Evolutionary conservation across 2,888 invertebrate genomes (phyloP), one percentile per base, ranked within the genome.

Genomic region (Rhimphoctona megacephalus): DNA sequence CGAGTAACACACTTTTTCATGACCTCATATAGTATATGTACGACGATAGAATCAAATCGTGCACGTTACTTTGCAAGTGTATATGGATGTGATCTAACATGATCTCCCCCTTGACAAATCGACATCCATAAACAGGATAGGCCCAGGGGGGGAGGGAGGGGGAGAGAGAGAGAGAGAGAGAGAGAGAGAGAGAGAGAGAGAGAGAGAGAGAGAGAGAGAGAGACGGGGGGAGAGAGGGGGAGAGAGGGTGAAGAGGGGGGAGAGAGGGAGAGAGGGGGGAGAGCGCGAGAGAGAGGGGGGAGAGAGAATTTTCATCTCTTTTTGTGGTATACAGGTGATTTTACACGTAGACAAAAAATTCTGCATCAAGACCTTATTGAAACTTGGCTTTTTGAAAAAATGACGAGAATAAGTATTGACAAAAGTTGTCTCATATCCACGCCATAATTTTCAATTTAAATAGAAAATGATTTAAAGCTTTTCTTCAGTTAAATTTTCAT

Each of bases 61-160:
- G 61, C 64, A 39, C 54, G 39, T 73, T 57, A 79, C 8, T 74
- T 64, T 57, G 46, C 49, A 83, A 70, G 30, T 74, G 69, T 61
- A 25, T 39, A 64, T 52, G 78, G 72, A 36, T 76, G 73, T 77
- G 5, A 36, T 76, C 79, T 33, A 66, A 66, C 64, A 83, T 74
- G 81, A 81, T 85, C 73, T 88, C 88, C 85, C 89, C 91, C 92
- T 91, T 92, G 93, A 93, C 92, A 93, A 93, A 94, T 91, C 90
- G 90, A 90, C 90, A 88, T 85, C 91, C 91, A 92, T 92, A 92
- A 93, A 90, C 88, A 89, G 91, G 87, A 43, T 76, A 39, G 52
- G 22, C 72, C 61, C 74, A 33, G 39, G 22, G 61, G 30, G 17
- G 43, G 67, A 33, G 70, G 52, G 64, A 8, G 66, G n/a, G 4